Evolutionary conservation across 2,797 vertebrate species (phyloP), one percentile per base, ranked within the genome.

Genomic region (Meriones psammophilus): DNA sequence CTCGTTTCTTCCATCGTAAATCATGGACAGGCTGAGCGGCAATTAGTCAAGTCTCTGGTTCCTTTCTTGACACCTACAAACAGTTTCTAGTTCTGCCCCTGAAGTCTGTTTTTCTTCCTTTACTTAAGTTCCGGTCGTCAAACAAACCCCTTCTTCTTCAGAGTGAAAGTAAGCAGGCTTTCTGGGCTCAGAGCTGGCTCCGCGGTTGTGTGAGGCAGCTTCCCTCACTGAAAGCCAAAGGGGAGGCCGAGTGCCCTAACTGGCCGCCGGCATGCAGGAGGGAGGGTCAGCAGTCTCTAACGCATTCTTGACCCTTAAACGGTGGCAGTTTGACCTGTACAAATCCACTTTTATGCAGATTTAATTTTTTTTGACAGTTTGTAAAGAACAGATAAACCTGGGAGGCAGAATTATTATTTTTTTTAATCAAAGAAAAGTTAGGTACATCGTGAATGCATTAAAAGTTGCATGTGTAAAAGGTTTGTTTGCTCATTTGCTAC

Each of bases 161-260:
- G 42, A 96, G 50, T 5, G 94, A 95, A 91, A 92, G 42, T 76
- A 87, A 96, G 80, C 46, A 92, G 84, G 60, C 30, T 26, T 92
- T 66, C 68, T 76, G 86, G 42, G 58, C 88, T 76, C 73, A 88
- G 66, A 91, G 56, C 39, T n/a, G 79, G 83, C 85, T 68, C 73
- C 73, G 36, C 88, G 93, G 76, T 64, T 18, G 92, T 33, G 33
- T 28, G 71, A 33, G 80, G 54, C 39, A 87, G 33, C 6, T 60
- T 84, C 79, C 42, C 54, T 73, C 60, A 66, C 20, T 91, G n/a
- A 83, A 92, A 95, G 13, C 46, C 66, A 88, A 68, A 18, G 26
- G 66, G 88, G 36, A 95, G 62, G 13, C 64, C 56, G 26, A 62
- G 69, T 42, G 74, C 28, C 42, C n/a, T 86, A 77, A 73, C 28